Conservation (phyloP, 1,140 invertebrate species). For the Lerema accius region DNA sequence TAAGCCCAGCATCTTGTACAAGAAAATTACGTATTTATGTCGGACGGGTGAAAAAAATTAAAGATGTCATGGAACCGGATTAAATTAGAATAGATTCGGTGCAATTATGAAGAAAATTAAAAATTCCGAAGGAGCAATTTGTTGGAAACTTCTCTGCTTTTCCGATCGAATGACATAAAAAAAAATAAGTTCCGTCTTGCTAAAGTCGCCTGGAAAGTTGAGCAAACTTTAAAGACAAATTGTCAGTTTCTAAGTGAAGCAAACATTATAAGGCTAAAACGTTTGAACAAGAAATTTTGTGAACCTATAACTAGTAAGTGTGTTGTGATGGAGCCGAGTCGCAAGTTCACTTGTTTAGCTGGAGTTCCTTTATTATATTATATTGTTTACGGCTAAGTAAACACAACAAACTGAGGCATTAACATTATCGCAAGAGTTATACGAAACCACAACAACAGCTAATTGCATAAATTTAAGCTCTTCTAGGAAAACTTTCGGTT, state of each 20-base stretch:
- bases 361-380: slow-evolving; percentile 22
- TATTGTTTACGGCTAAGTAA: slow-evolving; percentile 12
- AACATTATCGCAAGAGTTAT: slow-evolving; percentile 21
- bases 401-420: slow-evolving; percentile 21
- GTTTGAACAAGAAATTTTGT: slow-evolving; percentile 21
- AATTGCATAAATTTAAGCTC: slow-evolving; percentile 1
- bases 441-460: slow-evolving; percentile 15
- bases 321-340: slow-evolving; percentile 17
- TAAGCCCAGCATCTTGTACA: too few species aligned
- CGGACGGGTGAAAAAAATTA: not conserved
- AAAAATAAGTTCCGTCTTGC: slow-evolving; percentile 57
- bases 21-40: too few species aligned
- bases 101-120: slow-evolving; percentile 75
- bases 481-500: not conserved
- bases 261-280: slow-evolving; percentile 35
- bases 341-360: slow-evolving; percentile 21
- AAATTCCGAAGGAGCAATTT: slow-evolving; percentile 66
- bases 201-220: slow-evolving; percentile 54
- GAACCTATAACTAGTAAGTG: slow-evolving; percentile 15
- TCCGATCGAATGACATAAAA: slow-evolving; percentile 63
- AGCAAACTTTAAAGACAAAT: slow-evolving; percentile 65
- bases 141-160: slow-evolving; percentile 63
- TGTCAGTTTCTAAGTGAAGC: slow-evolving; percentile 52
- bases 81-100: slow-evolving; percentile 51
- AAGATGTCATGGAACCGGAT: not conserved